A percentile compares a stretch with the other conserved stretches of the same genome.
Evolutionary conservation across 2,113 vertebrate species (phyloP).

Genomic region (Climacteris rufus): DNA sequence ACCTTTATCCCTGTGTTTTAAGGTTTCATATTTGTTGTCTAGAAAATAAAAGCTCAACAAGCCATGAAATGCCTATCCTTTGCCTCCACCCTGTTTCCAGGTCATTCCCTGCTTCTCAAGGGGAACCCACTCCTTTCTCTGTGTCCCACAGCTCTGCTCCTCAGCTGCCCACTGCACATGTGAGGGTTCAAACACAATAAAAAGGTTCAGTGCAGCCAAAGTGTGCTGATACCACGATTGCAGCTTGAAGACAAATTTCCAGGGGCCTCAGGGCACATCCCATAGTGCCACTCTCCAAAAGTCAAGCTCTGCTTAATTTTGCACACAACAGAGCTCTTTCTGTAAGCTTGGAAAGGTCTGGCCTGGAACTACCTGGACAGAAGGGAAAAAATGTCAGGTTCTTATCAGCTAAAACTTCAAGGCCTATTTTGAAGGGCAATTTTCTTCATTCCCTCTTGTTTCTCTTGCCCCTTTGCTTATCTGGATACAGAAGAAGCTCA

Average conservation of each 20-base stretch:
- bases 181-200: not conserved
- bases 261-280: not conserved
- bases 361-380: not conserved
- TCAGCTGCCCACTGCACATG: rapidly evolving
- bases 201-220: not conserved
- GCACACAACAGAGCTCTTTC: not conserved
- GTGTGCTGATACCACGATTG: rapidly evolving
- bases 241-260: not conserved
- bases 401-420: not conserved
- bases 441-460: not conserved
- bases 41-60: not conserved
- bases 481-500: not conserved
- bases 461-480: not conserved
- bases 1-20: not conserved
- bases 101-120: not conserved
- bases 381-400: not conserved
- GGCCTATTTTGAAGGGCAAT: not conserved
- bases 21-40: not conserved
- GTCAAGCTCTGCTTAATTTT: not conserved
- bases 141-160: not conserved
- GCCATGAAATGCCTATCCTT: not conserved
- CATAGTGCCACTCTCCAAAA: not conserved
- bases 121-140: rapidly evolving
- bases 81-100: not conserved
- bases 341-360: not conserved